phyloP scores from a whole-genome alignment of 2,888 invertebrate species.

The Cactoblastis cactorum region DNA sequence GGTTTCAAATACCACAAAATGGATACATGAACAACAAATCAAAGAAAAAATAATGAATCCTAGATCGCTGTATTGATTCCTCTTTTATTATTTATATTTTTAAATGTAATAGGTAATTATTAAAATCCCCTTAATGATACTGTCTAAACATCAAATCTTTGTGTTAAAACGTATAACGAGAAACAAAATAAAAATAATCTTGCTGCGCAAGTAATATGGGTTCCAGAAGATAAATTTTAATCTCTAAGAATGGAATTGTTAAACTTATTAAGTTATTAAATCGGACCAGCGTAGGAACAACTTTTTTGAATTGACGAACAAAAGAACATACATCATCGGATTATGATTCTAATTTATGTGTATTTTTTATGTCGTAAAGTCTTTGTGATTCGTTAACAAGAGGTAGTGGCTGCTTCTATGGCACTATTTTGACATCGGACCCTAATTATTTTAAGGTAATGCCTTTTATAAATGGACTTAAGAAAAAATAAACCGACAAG shows the following conservation, averaged over 20 bases:
- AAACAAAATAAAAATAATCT: conserved; percentile 25
- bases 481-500: conserved; percentile 39
- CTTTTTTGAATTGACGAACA: conserved; percentile 49
- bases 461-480: conserved; percentile 50
- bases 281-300: conserved; percentile 42
- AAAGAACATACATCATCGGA: conserved; percentile 66
- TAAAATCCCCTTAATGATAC: conserved; percentile 14
- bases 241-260: conserved; percentile 51
- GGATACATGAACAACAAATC: background rate
- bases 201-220: conserved; percentile 26
- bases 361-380: conserved; percentile 55
- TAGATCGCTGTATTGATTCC: background rate
- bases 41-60: background rate
- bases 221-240: conserved; percentile 38
- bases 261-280: conserved; percentile 66
- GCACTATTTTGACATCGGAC: conserved; percentile 70
- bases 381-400: conserved; percentile 63
- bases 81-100: too few relatives aligned
- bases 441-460: conserved; percentile 71
- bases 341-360: conserved; percentile 69
- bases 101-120: too few relatives aligned
- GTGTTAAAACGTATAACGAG: conserved; percentile 11
- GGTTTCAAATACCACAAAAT: conserved; percentile 27
- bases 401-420: conserved; percentile 46
- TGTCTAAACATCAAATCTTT: conserved; percentile 13